Percentiles rank a stretch among this genome's conserved stretches.
Conservation (phyloP, 1,140 invertebrate species). For the Eufriesea mexicana region DNA sequence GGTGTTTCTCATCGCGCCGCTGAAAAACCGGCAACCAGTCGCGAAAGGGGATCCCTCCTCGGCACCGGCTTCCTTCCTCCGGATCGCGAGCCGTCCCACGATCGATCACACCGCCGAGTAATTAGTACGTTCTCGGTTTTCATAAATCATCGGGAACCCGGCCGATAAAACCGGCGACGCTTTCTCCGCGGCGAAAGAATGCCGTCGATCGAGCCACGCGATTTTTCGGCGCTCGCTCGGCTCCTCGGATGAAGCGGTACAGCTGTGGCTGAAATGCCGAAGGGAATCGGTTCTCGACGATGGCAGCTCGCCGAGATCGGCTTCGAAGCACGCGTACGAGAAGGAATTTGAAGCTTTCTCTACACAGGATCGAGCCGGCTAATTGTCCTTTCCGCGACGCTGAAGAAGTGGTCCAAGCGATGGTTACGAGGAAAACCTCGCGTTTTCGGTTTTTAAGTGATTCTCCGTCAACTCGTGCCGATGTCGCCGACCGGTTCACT, state of each 20-base stretch:
- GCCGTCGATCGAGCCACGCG: slow-evolving; percentile 27
- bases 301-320: neutral
- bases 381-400: neutral
- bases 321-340: neutral
- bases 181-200: slow-evolving; percentile 47
- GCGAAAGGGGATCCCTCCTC: slow-evolving; percentile 12
- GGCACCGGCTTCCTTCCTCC: neutral
- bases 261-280: neutral
- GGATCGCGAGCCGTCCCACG: slow-evolving; percentile 13
- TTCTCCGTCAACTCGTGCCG: neutral
- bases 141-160: slow-evolving; percentile 60
- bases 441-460: neutral
- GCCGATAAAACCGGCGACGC: slow-evolving; percentile 41
- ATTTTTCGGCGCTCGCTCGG: neutral
- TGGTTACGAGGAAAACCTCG: too few relatives aligned
- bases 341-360: neutral
- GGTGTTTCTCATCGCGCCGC: slow-evolving; percentile 32
- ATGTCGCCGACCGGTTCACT: neutral
- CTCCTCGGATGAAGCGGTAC: neutral
- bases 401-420: neutral
- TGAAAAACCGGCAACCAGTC: slow-evolving; percentile 35
- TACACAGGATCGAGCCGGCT: neutral
- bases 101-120: slow-evolving; percentile 53
- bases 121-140: slow-evolving; percentile 55
- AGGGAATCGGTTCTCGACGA: neutral